Conservation (phyloP, 1,140 invertebrate genomes). For the Adoxophyes honmai region DNA sequence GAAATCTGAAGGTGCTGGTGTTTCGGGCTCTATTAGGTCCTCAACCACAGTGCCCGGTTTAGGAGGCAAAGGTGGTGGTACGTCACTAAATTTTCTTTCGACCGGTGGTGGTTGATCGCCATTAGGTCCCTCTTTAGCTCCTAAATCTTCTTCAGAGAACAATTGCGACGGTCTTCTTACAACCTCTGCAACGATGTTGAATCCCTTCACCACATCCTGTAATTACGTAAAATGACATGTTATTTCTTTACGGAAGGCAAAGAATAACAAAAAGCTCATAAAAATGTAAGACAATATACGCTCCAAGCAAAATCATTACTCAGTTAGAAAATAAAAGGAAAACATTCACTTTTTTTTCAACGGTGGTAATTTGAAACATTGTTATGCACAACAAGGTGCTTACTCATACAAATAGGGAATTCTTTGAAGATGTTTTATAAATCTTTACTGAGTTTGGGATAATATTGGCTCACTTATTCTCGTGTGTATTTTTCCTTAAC, state of each 20-base stretch:
- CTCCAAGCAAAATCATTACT: conserved; percentile 46
- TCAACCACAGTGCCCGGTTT: conserved; percentile 52
- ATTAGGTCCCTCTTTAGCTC: conserved; percentile 22
- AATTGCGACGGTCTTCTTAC: conserved; percentile 86
- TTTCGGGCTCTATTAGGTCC: conserved; percentile 78
- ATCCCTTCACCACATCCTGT: conserved; percentile 88
- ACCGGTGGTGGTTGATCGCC: conserved; percentile 36
- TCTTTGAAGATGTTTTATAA: not conserved
- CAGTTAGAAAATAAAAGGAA: conserved; percentile 37
- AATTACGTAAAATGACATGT: conserved; percentile 38
- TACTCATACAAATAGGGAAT: not conserved
- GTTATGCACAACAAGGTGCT: conserved; percentile 20
- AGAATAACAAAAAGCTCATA: conserved; percentile 25
- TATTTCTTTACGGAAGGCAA: conserved; percentile 22
- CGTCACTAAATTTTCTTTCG: conserved; percentile 50
- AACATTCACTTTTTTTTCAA: conserved; percentile 30
- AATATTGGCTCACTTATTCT: not conserved
- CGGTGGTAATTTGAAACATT: conserved; percentile 36
- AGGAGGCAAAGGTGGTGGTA: conserved; percentile 60
- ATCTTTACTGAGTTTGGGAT: not conserved
- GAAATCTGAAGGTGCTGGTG: conserved; percentile 84
- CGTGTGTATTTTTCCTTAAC: too few species aligned
- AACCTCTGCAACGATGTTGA: conserved; percentile 87
- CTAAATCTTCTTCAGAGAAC: conserved; percentile 75
- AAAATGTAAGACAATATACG: conserved; percentile 30